Conservation (phyloP, 2,888 invertebrate genomes). For the Dyspetes luteomarginatus region DNA sequence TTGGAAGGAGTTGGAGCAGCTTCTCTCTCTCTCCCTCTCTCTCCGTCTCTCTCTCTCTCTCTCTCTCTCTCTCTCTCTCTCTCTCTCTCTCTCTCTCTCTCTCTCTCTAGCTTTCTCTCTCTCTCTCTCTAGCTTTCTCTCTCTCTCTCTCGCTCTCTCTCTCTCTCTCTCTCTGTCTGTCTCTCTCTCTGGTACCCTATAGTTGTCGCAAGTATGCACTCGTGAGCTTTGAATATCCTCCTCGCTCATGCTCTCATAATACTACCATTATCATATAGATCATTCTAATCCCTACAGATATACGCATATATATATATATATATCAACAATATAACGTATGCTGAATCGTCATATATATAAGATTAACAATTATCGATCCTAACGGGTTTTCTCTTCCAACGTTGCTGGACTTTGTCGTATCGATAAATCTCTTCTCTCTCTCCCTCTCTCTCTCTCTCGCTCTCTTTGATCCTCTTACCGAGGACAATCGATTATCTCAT, state of each 20-base stretch:
- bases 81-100: neutral
- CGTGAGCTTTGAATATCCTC: conserved; percentile 10
- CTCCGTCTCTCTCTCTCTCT: neutral
- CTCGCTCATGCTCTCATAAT: conserved; percentile 30
- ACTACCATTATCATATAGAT: neutral
- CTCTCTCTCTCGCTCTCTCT: too few species aligned
- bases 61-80: conserved; percentile 4
- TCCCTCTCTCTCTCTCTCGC: conserved; percentile 4
- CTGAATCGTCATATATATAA: conserved; percentile 24
- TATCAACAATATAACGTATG: conserved; percentile 6
- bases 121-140: too few species aligned
- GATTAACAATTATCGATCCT: conserved; percentile 54
- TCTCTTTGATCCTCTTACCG: neutral
- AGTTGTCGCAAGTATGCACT: conserved; percentile 42
- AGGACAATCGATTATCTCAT: conserved; percentile 28
- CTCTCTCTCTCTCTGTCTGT: too few species aligned
- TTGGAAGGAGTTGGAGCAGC: conserved; percentile 51
- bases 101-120: neutral
- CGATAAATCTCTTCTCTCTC: conserved; percentile 56
- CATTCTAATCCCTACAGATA: conserved; percentile 2
- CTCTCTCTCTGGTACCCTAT: too few species aligned
- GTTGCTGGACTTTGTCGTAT: conserved; percentile 31
- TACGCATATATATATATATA: neutral
- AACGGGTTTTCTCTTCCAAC: conserved; percentile 21
- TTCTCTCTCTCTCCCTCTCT: conserved; percentile 17